Conservation (phyloP, 2,797 vertebrate genomes). For the Rhabdomys pumilio region DNA sequence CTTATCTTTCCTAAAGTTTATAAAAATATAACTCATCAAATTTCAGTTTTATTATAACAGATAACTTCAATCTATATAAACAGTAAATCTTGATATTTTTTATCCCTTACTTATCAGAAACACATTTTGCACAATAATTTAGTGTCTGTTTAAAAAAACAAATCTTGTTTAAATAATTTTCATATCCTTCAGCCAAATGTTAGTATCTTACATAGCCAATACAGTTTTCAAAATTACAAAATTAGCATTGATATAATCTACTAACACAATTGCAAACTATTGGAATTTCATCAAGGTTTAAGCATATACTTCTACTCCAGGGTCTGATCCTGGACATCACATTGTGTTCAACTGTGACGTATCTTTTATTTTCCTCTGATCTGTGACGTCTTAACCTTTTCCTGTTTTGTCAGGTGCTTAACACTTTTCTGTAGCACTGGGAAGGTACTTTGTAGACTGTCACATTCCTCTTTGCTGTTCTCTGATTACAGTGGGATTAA, state of each 20-base stretch:
- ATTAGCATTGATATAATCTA: neutral
- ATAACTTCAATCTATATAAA: neutral
- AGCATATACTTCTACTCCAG: neutral
- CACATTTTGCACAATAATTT: neutral
- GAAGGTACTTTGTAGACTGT: neutral
- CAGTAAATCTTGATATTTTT: neutral
- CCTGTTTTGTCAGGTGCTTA: constrained; percentile 4
- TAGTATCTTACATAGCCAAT: neutral
- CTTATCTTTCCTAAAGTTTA: neutral
- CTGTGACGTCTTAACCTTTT: neutral
- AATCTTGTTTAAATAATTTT: neutral
- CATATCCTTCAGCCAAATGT: neutral
- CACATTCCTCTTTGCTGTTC: neutral
- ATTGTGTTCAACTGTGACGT: neutral
- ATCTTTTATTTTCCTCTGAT: constrained; percentile 35
- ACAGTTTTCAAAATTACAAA: constrained; percentile 40
- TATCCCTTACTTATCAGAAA: neutral
- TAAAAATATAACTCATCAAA: neutral
- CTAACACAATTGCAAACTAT: neutral
- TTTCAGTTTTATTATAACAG: neutral
- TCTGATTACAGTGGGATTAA: neutral
- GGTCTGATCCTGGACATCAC: neutral
- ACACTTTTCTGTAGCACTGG: neutral
- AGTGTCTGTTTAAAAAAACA: neutral
- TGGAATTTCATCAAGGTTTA: neutral